A percentile compares a stretch with the other conserved stretches of the same genome.
phyloP scores from a whole-genome alignment of 1,140 invertebrate genomes.

The Lepidurus couesii region DNA sequence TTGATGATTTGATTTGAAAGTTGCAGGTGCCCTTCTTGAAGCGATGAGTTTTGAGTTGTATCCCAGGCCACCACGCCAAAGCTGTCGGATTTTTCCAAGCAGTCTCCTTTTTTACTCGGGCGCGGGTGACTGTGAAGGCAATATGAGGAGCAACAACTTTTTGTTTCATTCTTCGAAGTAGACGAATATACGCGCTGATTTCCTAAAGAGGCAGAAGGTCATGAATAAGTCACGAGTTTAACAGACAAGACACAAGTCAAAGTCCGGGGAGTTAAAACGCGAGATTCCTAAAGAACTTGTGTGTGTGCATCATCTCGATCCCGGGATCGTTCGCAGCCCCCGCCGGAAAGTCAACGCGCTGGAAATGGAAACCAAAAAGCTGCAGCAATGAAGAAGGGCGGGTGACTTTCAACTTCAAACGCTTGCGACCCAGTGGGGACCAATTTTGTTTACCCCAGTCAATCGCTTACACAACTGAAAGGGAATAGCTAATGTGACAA shows the following conservation, averaged over 20 bases:
- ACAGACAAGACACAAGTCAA: neutral
- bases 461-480: neutral
- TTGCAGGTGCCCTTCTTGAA: neutral
- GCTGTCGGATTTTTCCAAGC: neutral
- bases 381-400: constrained; percentile 8
- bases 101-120: neutral
- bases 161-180: neutral
- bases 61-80: neutral
- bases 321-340: neutral
- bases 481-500: constrained; percentile 22
- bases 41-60: neutral
- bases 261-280: neutral
- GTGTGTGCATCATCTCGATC: neutral
- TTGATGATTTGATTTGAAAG: constrained; percentile 18
- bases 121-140: neutral
- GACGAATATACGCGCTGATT: constrained; percentile 8
- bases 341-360: neutral
- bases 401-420: neutral
- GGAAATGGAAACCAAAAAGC: neutral
- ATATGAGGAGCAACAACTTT: neutral
- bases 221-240: constrained; percentile 13
- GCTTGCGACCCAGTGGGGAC: neutral
- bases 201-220: neutral
- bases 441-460: constrained; percentile 19
- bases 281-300: neutral